Evolutionary conservation across 1,140 invertebrate species (phyloP).

Genomic region (Agrypnia vestita): DNA sequence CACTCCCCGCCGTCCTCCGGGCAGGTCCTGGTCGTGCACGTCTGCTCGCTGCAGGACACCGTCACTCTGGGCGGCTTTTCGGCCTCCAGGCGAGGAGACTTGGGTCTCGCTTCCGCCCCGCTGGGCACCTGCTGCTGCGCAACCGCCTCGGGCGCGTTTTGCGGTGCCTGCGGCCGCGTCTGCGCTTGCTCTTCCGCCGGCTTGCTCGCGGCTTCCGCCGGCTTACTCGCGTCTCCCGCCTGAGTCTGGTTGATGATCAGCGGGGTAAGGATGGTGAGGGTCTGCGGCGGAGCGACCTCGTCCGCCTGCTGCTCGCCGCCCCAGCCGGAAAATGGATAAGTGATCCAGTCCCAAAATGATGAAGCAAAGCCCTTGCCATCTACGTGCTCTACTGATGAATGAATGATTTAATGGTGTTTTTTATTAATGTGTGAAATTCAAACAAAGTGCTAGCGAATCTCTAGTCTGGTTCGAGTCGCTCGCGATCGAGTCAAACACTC

Average conservation of each 20-base stretch:
- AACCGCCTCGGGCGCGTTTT: neutral
- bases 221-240: slow-evolving; percentile 22
- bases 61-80: slow-evolving; percentile 64
- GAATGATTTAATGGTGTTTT: slow-evolving; percentile 42
- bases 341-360: slow-evolving; percentile 70
- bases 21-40: slow-evolving; percentile 68
- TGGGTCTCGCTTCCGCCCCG: slow-evolving; percentile 17
- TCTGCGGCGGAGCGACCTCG: neutral
- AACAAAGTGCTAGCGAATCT: neutral
- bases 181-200: neutral
- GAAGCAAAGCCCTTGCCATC: slow-evolving; percentile 67
- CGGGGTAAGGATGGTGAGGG: slow-evolving; percentile 13
- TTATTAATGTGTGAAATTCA: neutral
- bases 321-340: slow-evolving; percentile 70
- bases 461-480: too few relatives aligned
- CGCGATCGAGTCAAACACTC: too few relatives aligned
- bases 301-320: slow-evolving; percentile 60
- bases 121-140: neutral
- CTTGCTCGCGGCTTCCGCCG: neutral
- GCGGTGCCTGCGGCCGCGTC: neutral
- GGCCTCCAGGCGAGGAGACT: slow-evolving; percentile 36
- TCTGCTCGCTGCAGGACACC: slow-evolving; percentile 70
- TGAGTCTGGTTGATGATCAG: slow-evolving; percentile 38
- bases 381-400: slow-evolving; percentile 33
- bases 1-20: slow-evolving; percentile 66